Percentiles rank a stretch among this genome's conserved stretches.
These are phyloP conservation scores for Drosophila navojoa DNA, from an alignment of 1,140 invertebrate genomes.

Conservation along the genomic window DNA sequence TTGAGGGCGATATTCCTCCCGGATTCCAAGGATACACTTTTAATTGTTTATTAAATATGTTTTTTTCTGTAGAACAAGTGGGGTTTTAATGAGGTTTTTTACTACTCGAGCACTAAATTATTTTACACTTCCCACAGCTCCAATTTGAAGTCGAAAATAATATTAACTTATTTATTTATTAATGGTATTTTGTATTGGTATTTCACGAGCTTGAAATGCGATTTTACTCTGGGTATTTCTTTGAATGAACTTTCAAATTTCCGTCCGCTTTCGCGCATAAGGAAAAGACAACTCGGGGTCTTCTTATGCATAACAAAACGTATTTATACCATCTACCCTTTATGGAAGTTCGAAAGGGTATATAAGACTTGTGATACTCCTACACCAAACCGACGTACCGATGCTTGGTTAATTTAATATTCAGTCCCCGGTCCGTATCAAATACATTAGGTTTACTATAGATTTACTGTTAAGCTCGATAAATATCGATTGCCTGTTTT, in stretches of 20 bases:
- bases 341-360: not conserved
- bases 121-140: too few species aligned
- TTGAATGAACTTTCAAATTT: conserved; percentile 4
- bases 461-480: not conserved
- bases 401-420: not conserved
- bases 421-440: not conserved
- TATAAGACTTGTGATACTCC: not conserved
- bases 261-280: conserved; percentile 1
- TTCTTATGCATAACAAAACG: conserved; percentile 9
- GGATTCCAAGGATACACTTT: not conserved
- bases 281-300: conserved; percentile 19
- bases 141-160: too few species aligned
- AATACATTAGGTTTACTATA: not conserved
- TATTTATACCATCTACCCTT: conserved; percentile 12
- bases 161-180: too few species aligned
- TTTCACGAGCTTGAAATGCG: too few species aligned
- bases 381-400: too few species aligned
- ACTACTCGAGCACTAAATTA: too few species aligned
- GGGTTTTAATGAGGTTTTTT: too few species aligned
- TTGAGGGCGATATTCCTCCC: not conserved
- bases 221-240: too few species aligned
- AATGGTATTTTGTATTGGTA: too few species aligned
- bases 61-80: not conserved
- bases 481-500: not conserved
- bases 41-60: not conserved